Evolutionary conservation across 2,797 vertebrate species (phyloP), one percentile per base, ranked within the genome.

Genomic region (Enteromius viviparus): DNA sequence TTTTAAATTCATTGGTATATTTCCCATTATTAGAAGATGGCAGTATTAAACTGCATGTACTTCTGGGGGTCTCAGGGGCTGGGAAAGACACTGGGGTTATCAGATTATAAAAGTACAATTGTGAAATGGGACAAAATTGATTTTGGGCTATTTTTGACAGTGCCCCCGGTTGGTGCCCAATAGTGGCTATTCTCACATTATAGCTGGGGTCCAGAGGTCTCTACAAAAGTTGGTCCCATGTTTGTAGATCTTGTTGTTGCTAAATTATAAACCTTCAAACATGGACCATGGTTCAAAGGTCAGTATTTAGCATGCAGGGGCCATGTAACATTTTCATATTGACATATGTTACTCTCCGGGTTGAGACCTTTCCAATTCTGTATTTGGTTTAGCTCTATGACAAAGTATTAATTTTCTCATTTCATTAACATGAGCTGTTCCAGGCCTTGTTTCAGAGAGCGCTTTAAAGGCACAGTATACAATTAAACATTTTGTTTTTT

Each of bases 181-280:
- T 17, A 45, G n/a, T 70, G 11, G 26, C 42, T 65, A 65, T 34
- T 6, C 15, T 65, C 68, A 70, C 40, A 47, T 26, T 40, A 45
- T 70, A 47, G 68, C 40, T 70, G 40, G 21, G 42, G 68, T 47
- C 68, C 68, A 70, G 68, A 70, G 40, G 3, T 70, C n/a, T 47
- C 40, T 15, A 47, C 1, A 70, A 47, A 40, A 70, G n/a, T 14
- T 70, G 68, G 40, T 12, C 40, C 4, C 21, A 69, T 69, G 4
- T 69, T 40, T 69, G 66, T 69, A 69, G 40, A 69, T 10, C 40
- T 68, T 40, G 19, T 21, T 69, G 66, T 69, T 40, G 66, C 19
- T 42, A 37, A 21, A 42, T 69, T 42, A 69, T 42, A 12, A 69
- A n/a, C 19, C 37, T 69, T 42, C 37, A 69, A 69, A 69, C 40